phyloP scores from a whole-genome alignment of 2,888 invertebrate species.

The Ypsolopha scabrella region DNA sequence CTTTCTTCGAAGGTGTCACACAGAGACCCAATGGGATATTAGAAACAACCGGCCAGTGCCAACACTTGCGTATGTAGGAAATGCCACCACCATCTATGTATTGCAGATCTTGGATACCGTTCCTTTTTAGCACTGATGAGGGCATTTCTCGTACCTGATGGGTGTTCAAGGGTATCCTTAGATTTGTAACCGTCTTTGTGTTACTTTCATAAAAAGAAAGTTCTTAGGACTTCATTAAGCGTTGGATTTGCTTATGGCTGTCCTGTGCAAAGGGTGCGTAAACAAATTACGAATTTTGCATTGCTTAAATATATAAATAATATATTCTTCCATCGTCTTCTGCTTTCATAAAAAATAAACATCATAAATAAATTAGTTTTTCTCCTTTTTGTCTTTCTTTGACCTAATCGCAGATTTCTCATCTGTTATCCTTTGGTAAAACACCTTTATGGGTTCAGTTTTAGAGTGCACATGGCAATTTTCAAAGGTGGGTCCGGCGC shows the following conservation, averaged over 20 bases:
- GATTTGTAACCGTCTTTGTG: too few species aligned
- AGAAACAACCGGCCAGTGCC: constrained; percentile 36
- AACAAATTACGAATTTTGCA: too few species aligned
- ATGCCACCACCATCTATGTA: constrained; percentile 46
- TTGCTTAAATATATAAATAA: too few species aligned
- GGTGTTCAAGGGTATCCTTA: background rate
- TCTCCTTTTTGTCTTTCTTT: constrained; percentile 29
- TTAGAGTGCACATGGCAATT: constrained; percentile 32
- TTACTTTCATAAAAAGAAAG: background rate
- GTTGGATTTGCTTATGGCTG: too few species aligned
- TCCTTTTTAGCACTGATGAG: constrained; percentile 49
- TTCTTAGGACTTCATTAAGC: background rate
- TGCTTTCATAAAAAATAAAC: too few species aligned
- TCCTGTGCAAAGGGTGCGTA: too few species aligned
- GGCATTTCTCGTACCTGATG: constrained; percentile 46
- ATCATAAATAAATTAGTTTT: background rate
- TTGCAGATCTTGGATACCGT: constrained; percentile 55
- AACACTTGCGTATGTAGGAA: constrained; percentile 48
- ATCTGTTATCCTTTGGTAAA: constrained; percentile 38
- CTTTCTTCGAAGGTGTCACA: constrained; percentile 49
- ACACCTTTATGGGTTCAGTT: constrained; percentile 36
- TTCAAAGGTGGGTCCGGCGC: constrained; percentile 21
- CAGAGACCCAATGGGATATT: constrained; percentile 33
- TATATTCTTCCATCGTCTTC: too few species aligned
- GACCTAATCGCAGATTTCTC: constrained; percentile 28